These are phyloP conservation scores for Chalcosyrphus nemorum DNA, from an alignment of 2,888 invertebrate genomes.

Conservation along the genomic window DNA sequence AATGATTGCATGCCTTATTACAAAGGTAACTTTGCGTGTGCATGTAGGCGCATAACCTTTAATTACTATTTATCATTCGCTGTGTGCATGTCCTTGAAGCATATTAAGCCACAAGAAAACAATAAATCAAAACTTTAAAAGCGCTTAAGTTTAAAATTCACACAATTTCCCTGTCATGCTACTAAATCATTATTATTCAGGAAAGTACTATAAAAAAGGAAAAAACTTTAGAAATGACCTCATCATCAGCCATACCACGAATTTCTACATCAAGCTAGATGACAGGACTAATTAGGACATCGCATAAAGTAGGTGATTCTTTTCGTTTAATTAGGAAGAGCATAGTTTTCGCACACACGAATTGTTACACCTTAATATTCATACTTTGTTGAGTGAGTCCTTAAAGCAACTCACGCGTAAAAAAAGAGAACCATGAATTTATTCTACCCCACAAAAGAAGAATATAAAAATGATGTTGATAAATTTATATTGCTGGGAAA, in stretches of 20 bases:
- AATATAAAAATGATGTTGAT: not conserved
- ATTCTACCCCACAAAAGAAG: not conserved
- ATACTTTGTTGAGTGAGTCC: too few species aligned
- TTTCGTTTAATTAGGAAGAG: not conserved
- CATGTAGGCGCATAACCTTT: slow-evolving; percentile 1
- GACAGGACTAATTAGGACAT: not conserved
- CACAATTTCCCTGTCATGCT: not conserved
- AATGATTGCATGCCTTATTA: slow-evolving; percentile 7
- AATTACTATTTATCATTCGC: not conserved
- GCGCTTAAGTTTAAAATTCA: slow-evolving; percentile 1
- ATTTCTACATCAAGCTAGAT: not conserved
- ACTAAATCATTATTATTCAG: not conserved
- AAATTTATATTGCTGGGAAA: not conserved
- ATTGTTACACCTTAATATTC: not conserved
- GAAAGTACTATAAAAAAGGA: not conserved
- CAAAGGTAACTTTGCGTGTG: slow-evolving; percentile 42
- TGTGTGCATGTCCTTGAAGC: slow-evolving; percentile 11
- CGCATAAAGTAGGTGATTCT: not conserved
- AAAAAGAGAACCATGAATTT: not conserved
- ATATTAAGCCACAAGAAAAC: not conserved
- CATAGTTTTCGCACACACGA: not conserved
- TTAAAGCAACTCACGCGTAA: too few species aligned
- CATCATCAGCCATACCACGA: not conserved
- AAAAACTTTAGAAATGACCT: slow-evolving; percentile 3
- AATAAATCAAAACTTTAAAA: slow-evolving; percentile 18